phyloP scores from a whole-genome alignment of 2,113 vertebrate genomes.

The Cairina moschata region DNA sequence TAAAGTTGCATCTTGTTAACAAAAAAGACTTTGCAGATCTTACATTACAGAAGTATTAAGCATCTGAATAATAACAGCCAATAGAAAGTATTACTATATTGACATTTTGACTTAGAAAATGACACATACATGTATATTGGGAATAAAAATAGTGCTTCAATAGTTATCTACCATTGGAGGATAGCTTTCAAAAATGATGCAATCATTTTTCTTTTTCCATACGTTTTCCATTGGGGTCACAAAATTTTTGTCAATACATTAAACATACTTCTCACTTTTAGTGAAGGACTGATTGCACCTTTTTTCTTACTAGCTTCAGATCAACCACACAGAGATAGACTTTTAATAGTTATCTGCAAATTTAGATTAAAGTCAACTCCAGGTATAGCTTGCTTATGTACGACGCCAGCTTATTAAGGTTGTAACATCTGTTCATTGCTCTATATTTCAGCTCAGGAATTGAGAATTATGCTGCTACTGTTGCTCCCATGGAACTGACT shows the following conservation, averaged over 20 bases:
- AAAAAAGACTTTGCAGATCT: not conserved
- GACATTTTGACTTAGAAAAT: not conserved
- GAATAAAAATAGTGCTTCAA: not conserved
- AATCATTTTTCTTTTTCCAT: not conserved
- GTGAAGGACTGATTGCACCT: not conserved
- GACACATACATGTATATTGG: not conserved
- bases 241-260: not conserved
- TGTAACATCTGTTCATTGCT: not conserved
- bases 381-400: not conserved
- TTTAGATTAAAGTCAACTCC: not conserved
- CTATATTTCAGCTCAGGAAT: not conserved
- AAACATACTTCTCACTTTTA: not conserved
- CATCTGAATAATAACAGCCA: not conserved
- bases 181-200: not conserved
- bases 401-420: not conserved
- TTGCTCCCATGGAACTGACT: not conserved
- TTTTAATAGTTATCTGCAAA: conserved; percentile 28
- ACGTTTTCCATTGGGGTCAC: not conserved
- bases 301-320: not conserved
- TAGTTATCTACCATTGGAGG: not conserved
- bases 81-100: not conserved
- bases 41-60: not conserved
- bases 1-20: not conserved
- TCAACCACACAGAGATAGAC: not conserved
- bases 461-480: not conserved